Conservation (phyloP, 2,113 vertebrate genomes). For the Heliornis fulica region DNA sequence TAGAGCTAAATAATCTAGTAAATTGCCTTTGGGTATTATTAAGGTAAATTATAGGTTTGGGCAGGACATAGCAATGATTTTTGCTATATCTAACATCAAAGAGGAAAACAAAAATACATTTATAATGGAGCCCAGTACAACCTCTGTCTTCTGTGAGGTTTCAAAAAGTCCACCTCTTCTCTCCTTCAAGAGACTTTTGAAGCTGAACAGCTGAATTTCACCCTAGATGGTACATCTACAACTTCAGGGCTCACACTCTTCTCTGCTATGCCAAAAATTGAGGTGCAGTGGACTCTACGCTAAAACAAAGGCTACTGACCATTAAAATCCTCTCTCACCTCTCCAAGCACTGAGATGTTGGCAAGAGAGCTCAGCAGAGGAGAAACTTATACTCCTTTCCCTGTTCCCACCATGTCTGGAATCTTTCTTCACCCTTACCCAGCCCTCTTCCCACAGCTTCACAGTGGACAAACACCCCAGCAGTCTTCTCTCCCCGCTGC, state of each 20-base stretch:
- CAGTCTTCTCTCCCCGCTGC: neutral
- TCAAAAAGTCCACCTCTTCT: neutral
- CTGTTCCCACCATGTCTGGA: neutral
- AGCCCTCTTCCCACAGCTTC: neutral
- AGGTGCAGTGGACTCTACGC: neutral
- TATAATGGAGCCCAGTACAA: neutral
- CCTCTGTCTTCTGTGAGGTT: neutral
- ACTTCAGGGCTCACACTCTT: neutral
- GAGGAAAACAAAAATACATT: neutral
- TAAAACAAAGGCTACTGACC: neutral
- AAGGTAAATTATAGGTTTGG: neutral
- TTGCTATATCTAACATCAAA: neutral
- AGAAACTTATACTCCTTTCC: neutral
- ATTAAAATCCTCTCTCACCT: neutral
- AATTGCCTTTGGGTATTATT: neutral
- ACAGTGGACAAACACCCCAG: neutral
- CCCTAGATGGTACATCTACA: neutral
- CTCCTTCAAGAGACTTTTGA: neutral
- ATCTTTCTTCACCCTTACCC: neutral
- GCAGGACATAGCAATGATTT: neutral
- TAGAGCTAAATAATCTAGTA: neutral
- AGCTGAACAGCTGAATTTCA: neutral
- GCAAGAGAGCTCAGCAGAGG: neutral
- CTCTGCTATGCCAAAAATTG: neutral
- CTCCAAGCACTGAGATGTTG: neutral